A percentile compares a stretch with the other conserved stretches of the same genome.
These are phyloP conservation scores for Opisthograptis luteolata DNA, from an alignment of 2,888 invertebrate species.

Conservation along the genomic window DNA sequence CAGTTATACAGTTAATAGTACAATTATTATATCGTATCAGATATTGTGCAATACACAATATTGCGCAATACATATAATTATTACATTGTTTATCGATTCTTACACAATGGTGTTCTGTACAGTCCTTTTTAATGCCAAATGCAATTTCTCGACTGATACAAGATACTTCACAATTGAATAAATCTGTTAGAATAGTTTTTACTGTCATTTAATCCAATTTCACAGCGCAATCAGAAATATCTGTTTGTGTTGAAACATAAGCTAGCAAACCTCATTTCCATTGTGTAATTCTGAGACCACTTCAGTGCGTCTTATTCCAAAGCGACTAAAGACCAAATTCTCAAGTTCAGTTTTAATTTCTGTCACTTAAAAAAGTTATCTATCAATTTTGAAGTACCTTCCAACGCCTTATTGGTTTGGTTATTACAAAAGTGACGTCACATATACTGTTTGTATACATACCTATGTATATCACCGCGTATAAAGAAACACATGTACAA, in stretches of 20 bases:
- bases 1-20: slow-evolving; percentile 47
- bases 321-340: no score
- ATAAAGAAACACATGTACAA: not conserved
- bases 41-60: no score
- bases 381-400: slow-evolving; percentile 14
- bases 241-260: no score
- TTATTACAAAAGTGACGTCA: slow-evolving; percentile 4
- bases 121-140: slow-evolving; percentile 8
- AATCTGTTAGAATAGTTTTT: no score
- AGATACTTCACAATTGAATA: slow-evolving; percentile 12
- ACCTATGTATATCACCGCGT: not conserved
- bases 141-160: slow-evolving; percentile 8
- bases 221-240: no score
- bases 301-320: no score
- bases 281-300: no score
- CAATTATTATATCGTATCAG: slow-evolving; percentile 6
- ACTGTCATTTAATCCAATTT: no score
- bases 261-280: no score
- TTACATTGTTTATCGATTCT: not conserved
- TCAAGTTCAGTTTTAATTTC: no score
- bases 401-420: no score
- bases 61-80: slow-evolving; percentile 20
- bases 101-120: slow-evolving; percentile 9
- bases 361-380: no score
- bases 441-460: slow-evolving; percentile 3